Evolutionary conservation across 1,140 invertebrate genomes (phyloP).

Genomic region (Drosophila willistoni): DNA sequence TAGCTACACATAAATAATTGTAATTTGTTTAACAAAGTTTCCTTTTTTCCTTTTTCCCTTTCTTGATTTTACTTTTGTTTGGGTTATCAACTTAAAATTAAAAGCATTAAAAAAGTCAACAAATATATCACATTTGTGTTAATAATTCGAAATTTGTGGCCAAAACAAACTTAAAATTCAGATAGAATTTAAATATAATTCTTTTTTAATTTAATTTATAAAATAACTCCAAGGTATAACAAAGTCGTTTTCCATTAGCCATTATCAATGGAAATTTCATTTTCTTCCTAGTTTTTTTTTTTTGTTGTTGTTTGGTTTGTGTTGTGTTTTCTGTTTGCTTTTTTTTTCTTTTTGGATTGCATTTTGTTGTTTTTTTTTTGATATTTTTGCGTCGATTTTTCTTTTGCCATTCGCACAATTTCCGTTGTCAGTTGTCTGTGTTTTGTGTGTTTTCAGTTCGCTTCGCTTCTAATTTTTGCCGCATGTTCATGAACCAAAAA

Average conservation of each 20-base stretch:
- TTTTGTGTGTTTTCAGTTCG: slow-evolving; percentile 48
- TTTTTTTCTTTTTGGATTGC: background rate
- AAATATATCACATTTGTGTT: too few relatives aligned
- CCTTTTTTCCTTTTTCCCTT: too few relatives aligned
- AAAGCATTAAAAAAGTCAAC: too few relatives aligned
- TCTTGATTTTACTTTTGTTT: too few relatives aligned
- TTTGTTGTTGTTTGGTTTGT: background rate
- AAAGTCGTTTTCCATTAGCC: background rate
- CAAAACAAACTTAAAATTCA: too few relatives aligned
- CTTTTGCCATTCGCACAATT: slow-evolving; percentile 51
- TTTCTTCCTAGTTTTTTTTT: background rate
- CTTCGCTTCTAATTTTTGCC: slow-evolving; percentile 72
- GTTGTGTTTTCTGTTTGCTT: background rate
- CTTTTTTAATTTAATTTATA: background rate
- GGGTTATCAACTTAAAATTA: too few relatives aligned
- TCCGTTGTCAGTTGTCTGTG: slow-evolving; percentile 61
- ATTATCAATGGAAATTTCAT: background rate
- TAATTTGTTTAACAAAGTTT: too few relatives aligned
- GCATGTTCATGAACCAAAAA: slow-evolving; percentile 72
- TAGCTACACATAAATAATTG: too few relatives aligned
- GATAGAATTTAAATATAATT: too few relatives aligned
- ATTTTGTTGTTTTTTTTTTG: background rate
- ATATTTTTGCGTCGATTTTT: slow-evolving; percentile 37
- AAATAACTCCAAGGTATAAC: background rate
- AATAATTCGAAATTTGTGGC: too few relatives aligned